Evolutionary conservation across 2,797 vertebrate genomes (phyloP), one percentile per base, ranked within the genome.

Genomic region (Tachyglossus aculeatus): DNA sequence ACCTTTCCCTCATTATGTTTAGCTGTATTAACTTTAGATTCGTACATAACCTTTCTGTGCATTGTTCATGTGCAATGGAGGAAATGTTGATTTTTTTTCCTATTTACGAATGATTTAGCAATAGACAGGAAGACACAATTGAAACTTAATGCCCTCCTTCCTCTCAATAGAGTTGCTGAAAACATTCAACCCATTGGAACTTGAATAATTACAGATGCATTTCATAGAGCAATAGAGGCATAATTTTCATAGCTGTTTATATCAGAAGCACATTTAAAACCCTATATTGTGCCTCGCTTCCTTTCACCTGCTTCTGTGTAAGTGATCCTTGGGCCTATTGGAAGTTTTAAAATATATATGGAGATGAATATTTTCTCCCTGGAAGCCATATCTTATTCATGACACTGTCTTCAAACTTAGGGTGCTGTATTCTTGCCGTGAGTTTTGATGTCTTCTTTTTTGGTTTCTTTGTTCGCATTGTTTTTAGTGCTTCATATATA

Each of bases 401-500:
- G 83, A 5, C 65, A 38, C 74, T 81, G 77, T 82, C 55, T 76
- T 81, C 33, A 4, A 74, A 29, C 67, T 72, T 21, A 44, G 58
- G 55, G 48, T 52, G 50, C 68, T 71, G 66, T 27, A 33, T 36
- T 79, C 83, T 54, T 80, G 83, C 86, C 88, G 86, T 69, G 82
- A 85, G 84, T 88, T 86, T 89, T 84, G 54, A 72, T 83, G 57
- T 88, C 80, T 79, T 86, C 60, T n/a, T 16, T 78, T 87, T 59
- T 86, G 77, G 45, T 54, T 78, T 85, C 80, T 89, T 91, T 90
- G 88, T 92, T 92, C 89, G 69, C 56, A 53, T 88, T 91, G 77
- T 87, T 93, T 92, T 90, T 88, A 88, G 63, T 86, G 80, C 66
- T 75, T 84, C n/a, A n/a, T n/a, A n/a, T n/a, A n/a, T n/a, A 57